Conservation (phyloP, 2,888 invertebrate genomes). For the Antitype chi region DNA sequence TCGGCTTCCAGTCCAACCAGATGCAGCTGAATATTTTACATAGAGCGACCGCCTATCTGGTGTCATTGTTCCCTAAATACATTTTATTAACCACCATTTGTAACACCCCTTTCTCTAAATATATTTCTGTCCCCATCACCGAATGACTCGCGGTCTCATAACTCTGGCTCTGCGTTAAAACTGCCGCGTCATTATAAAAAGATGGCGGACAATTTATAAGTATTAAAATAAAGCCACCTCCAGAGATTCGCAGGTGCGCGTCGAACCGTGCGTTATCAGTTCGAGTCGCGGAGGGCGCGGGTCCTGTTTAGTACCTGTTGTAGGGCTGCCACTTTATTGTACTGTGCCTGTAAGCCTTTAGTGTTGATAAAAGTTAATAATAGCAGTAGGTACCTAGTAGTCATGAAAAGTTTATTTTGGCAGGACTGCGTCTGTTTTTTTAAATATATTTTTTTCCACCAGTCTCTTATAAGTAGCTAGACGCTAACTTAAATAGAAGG, state of each 20-base stretch:
- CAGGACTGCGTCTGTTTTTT: not conserved
- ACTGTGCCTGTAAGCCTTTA: slow-evolving; percentile 2
- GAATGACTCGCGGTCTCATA: slow-evolving; percentile 51
- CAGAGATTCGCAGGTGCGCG: slow-evolving; percentile 65
- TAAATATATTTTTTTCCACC: not conserved
- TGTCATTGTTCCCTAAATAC: slow-evolving; percentile 12
- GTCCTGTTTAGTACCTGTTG: slow-evolving; percentile 58
- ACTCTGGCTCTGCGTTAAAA: slow-evolving; percentile 50
- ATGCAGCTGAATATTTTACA: not conserved
- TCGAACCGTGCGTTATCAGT: slow-evolving; percentile 79
- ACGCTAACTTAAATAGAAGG: not conserved
- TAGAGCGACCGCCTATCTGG: not conserved
- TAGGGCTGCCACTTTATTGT: slow-evolving; percentile 49
- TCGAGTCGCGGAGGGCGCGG: slow-evolving; percentile 65
- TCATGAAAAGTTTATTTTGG: slow-evolving; percentile 18
- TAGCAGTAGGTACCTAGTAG: not conserved
- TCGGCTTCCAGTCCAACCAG: not conserved
- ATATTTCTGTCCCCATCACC: slow-evolving; percentile 25
- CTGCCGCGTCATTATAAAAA: slow-evolving; percentile 59
- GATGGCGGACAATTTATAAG: slow-evolving; percentile 57
- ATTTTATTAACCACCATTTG: slow-evolving; percentile 34
- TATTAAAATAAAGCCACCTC: slow-evolving; percentile 66
- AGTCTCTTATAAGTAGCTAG: not conserved
- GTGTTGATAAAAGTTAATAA: slow-evolving; percentile 26
- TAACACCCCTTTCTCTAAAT: slow-evolving; percentile 34